Base-by-base conservation (phyloP, 2,888 invertebrate genomes). In the Acholoe squamosa region DNA sequence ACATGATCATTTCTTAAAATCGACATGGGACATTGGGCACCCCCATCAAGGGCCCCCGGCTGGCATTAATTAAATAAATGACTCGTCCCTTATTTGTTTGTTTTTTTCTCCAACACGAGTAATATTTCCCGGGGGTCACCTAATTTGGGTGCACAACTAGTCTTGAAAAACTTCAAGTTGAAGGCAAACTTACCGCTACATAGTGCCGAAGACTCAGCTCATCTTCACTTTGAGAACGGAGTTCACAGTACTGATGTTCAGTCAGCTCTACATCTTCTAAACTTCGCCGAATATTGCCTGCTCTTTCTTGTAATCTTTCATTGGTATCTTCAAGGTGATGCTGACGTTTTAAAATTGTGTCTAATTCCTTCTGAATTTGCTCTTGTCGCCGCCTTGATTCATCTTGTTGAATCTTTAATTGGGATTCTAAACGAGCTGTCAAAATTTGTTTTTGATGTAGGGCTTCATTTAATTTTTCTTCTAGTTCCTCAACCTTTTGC, bases 361-460 rank as follows among this genome's bases (percentile, higher is more conserved):
- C 94, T 90, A 96, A 91, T 91, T 95, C 95, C 31, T 93, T 93
- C 92, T 94, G 94, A 25, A 95, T 94, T 51, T 90, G 77, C 19
- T 91, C 91, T 89, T 96, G 95, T 84, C 95, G 91, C 90, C 94
- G 92, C 89, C 94, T 94, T 7, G 95, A 92, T 71, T 95, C 95
- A 84, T 95, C 95, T 91, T 95, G 93, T 91, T 95, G 95, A 67
- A 96, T 94, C 54, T 92, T 93, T n/a, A 94, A 71, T 54, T 92
- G 89, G 5, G 95, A 94, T 93, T 96, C 95, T 43, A 96, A 91
- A 43, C 94, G 93, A 12, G 95, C 94, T 92, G 93, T 94, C 56
- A 96, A 92, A 61, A 96, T 94, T 91, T 95, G 95, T 91, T 95
- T 96, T 91, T 95, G 95, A 91, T 96, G 95, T 51, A 93, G 91